Conservation (phyloP, 2,113 vertebrate genomes). For the Peucedramus taeniatus region DNA sequence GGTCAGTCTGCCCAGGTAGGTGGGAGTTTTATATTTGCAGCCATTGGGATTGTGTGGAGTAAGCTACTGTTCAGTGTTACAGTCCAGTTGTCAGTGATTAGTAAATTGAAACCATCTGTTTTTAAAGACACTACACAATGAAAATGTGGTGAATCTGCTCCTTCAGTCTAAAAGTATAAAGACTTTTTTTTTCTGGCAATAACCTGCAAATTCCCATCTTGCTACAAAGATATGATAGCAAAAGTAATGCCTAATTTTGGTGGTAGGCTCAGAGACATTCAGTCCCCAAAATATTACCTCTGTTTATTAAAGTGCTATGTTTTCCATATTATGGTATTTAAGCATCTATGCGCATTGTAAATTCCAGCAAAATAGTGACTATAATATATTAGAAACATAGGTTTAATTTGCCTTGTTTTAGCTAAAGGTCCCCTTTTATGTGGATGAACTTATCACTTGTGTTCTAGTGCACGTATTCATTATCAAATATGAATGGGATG, state of each 20-base stretch:
- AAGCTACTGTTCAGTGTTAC: not conserved
- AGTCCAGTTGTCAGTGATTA: not conserved
- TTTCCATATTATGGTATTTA: not conserved
- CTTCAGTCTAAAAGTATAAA: not conserved
- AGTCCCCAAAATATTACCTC: not conserved
- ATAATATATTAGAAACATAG: not conserved
- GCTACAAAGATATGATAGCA: not conserved
- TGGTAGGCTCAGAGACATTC: not conserved
- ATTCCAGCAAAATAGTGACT: not conserved
- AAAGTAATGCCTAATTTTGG: not conserved
- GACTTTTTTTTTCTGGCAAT: not conserved
- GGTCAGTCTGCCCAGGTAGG: not conserved
- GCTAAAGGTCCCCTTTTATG: accelerated
- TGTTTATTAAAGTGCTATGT: not conserved
- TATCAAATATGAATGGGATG: not conserved
- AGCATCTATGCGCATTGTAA: not conserved
- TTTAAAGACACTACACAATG: accelerated
- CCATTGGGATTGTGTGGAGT: not conserved
- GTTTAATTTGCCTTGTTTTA: not conserved
- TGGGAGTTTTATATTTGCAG: not conserved
- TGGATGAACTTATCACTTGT: not conserved
- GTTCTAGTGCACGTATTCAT: not conserved
- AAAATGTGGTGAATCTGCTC: not conserved
- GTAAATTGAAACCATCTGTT: not conserved
- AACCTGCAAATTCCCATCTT: not conserved